Conservation (phyloP, 2,888 invertebrate species). For the Alentia gelatinosa region DNA sequence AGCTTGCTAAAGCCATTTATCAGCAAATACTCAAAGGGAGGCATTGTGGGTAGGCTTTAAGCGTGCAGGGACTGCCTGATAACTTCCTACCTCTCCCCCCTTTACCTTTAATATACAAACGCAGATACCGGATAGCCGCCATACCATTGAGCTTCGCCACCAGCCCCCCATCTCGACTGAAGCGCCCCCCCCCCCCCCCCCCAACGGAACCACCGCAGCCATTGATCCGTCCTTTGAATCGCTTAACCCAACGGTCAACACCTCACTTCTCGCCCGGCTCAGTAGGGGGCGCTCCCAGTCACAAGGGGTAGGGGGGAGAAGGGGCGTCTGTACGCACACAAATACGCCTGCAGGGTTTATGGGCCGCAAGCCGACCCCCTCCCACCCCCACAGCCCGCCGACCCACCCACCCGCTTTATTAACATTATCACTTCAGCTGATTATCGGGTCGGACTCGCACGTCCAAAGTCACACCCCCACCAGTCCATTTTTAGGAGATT, state of each 20-base stretch:
- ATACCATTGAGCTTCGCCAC: too few species aligned
- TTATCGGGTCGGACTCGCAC: background rate
- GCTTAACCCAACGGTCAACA: slow-evolving; percentile 22
- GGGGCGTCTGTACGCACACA: background rate
- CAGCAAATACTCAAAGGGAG: too few species aligned
- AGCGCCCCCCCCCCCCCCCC: background rate
- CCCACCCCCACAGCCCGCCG: background rate
- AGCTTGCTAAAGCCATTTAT: too few species aligned
- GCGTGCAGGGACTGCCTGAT: too few species aligned
- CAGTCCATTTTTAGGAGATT: background rate
- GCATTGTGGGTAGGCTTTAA: too few species aligned
- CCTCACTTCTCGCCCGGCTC: background rate
- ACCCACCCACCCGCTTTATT: background rate
- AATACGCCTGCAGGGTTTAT: background rate
- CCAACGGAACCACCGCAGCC: background rate
- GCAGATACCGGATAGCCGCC: too few species aligned
- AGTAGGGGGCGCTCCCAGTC: background rate
- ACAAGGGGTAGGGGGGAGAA: background rate
- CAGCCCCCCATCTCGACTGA: background rate
- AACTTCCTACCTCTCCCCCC: too few species aligned
- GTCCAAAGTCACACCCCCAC: background rate
- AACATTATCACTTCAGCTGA: slow-evolving; percentile 5
- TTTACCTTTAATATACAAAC: too few species aligned
- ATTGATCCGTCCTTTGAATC: background rate
- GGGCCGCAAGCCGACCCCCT: background rate